Evolutionary conservation across 2,113 vertebrate species (phyloP).

Genomic region (Actinemys pallida): DNA sequence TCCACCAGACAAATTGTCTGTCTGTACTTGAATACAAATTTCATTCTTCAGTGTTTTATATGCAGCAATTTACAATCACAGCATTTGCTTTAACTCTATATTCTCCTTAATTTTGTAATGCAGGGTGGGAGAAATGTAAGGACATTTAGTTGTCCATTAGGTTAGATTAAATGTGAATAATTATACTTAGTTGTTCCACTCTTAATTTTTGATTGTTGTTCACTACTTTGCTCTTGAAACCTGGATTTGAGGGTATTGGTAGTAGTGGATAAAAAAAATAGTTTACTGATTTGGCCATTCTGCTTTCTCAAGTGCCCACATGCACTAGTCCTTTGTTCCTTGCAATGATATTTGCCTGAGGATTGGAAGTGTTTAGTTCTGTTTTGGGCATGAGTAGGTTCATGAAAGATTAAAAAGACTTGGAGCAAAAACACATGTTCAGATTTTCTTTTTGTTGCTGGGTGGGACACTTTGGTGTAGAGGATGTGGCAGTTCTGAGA

Average conservation of each 20-base stretch:
- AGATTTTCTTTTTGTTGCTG: background rate
- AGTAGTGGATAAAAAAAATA: background rate
- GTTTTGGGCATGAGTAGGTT: background rate
- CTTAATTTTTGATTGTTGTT: background rate
- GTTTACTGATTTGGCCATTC: background rate
- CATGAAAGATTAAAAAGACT: background rate
- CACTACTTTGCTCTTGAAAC: background rate
- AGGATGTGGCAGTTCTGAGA: conserved; percentile 33
- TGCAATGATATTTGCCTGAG: background rate
- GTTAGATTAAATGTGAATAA: background rate
- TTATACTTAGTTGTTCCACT: background rate
- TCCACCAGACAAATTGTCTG: background rate
- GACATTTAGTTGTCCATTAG: background rate
- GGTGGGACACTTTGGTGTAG: background rate
- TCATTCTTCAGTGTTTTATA: background rate
- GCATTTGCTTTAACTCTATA: background rate
- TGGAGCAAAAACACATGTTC: background rate
- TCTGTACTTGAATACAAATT: background rate
- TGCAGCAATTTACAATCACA: background rate
- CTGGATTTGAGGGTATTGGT: background rate
- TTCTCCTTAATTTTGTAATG: background rate
- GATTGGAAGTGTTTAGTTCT: background rate
- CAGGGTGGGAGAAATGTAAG: background rate
- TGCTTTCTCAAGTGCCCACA: background rate
- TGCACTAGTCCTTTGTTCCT: background rate